Base-by-base conservation (phyloP, 2,888 invertebrate species). In the Margaritifera margaritifera region DNA sequence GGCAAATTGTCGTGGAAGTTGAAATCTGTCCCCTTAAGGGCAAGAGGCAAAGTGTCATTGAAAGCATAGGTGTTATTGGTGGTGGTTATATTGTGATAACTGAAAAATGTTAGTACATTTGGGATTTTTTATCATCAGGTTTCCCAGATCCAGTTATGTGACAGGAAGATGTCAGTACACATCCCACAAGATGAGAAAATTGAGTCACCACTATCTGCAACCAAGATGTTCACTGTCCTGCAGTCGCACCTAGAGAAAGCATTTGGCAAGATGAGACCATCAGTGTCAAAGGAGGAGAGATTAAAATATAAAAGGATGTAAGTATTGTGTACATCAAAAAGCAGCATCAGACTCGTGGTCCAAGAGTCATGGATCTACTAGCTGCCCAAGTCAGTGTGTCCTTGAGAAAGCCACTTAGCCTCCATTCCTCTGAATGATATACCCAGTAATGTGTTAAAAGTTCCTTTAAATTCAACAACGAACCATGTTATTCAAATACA, bases 291-390 rank as follows among this genome's bases (percentile, higher is more conserved):
- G 22, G 90, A 92, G 50, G 96, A 96, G 86, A 92, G 93, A 75
- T 79, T 89, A 22, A 95, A 94, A 90, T 96, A 95, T 87, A 92
- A 94, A 79, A 92, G 90, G 86, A 94, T 95, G 95, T 96, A 90
- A 93, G 94, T 92, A 66, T 52, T 6, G 50, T 19, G 31, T 27
- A 24, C 20, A 61, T 25, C 0, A 42, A 4, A 2, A 42, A 42
- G 11, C 15, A 42, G 0, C 42, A 42, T 42, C 15, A 42, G 2
- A 42, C 42, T 42, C 42, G 2, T 42, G 15, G 11, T 42, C 0
- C 3, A 11, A 11, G 42, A 15, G 42, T 42, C 11, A 42, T 42
- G 15, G 11, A 3, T 42, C 42, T 0, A 0, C 11, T 42, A 42
- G 11, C 15, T 15, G 2, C 20, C 57, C 5, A 57, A 4, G 20